Base-by-base conservation (phyloP, 2,888 invertebrate genomes). In the Erebia epiphron region DNA sequence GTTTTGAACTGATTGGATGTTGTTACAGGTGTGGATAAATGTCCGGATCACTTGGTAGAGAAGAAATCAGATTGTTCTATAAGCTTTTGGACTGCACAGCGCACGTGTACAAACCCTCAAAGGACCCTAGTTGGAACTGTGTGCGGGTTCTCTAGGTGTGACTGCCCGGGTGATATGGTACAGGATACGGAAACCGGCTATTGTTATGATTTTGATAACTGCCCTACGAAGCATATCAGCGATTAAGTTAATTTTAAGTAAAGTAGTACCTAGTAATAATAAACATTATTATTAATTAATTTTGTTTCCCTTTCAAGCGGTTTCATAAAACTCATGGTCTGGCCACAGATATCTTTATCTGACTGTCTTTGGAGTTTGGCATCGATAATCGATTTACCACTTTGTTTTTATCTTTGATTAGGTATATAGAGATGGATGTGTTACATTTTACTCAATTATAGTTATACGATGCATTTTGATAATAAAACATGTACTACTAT, bases 171-270 rank as follows among this genome's bases (percentile, higher is more conserved):
- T 0, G 74, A 79, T 0, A 79, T 73, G 68, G 85, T 87, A 13
- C 63, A 89, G 11, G 89, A 90, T 56, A 81, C 82, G 0, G 82
- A 83, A 2, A 85, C 89, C 1, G 87, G 85, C 4, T 83, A 82
- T 72, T 90, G 90, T 71, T 89, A 87, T 73, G 89, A 89, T 43
- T 76, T 84, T 16, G 89, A 90, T 65, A 88, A 88, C 73, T 90
- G 90, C 52, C 89, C 89, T 1, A 83, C 82, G 13, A 83, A 80
- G 68, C 87, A 87, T 46, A 43, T 13, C 74, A 16, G 11, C 8
- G 21, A 65, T 14, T 65, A 41, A 26, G 14, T 26, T 1, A 57
- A 16, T 52, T n/a, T 52, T 35, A 35, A 7, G 35, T 35, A 35
- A 7, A 35, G 35, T 7, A 7, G 13, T 16, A 14, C 1, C 14